Evolutionary conservation across 1,140 invertebrate genomes (phyloP), one percentile per base, ranked within the genome.

Genomic region (Pygmarrhopalites habei): DNA sequence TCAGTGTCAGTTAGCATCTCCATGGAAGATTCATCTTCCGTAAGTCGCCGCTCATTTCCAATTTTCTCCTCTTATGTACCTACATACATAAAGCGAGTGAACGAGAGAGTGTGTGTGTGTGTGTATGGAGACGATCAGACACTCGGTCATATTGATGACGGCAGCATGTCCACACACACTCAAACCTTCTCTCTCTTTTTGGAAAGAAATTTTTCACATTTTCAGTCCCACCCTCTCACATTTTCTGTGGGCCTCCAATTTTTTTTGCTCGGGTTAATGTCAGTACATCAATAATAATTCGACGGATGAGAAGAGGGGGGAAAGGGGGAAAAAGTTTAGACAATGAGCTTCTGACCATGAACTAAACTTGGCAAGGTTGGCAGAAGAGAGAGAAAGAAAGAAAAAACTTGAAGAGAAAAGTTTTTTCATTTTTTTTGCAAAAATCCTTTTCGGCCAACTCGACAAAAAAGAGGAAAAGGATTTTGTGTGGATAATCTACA

Each of bases 11-110:
- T 66, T 66, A 62, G 44, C 58, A 51, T 65, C 63, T 60, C 58
- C 43, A 60, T 43, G 63, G 58, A 65, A 65, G 58, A 65, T 65
- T 65, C 63, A 65, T 65, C 63, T 65, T 65, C 26, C 56, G 30
- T 49, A 49, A 49, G 46, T 49, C 46, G 46, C 46, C 46, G 10
- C 46, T 49, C 7, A 15, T 14, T 49, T 49, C 46, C 46, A 49
- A 49, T 49, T 49, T 49, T 21, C 7, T 19, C 10, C 46, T n/a
- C n/a, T n/a, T n/a, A n/a, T n/a, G n/a, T n/a, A n/a, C n/a, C n/a
- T n/a, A n/a, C n/a, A n/a, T n/a, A n/a, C n/a, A n/a, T n/a, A n/a
- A n/a, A n/a, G n/a, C n/a, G n/a, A n/a, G n/a, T n/a, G n/a, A n/a
- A n/a, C n/a, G n/a, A n/a, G n/a, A n/a, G n/a, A n/a, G n/a, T n/a